Conservation (phyloP, 2,113 vertebrate genomes). For the Oplegnathus fasciatus region DNA sequence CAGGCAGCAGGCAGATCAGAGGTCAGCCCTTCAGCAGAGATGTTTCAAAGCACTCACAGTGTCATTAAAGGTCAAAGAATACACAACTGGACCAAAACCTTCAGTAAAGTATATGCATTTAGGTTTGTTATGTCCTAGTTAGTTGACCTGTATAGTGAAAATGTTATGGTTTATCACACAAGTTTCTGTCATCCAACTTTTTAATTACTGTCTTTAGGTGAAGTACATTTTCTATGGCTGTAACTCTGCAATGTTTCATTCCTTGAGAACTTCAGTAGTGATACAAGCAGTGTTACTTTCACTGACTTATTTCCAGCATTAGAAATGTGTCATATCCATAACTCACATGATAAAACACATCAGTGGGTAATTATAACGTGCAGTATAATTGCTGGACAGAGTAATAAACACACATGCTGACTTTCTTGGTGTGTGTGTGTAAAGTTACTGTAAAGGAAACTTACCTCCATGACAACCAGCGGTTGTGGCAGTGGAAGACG, state of each 20-base stretch:
- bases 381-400: not conserved
- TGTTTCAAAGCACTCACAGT: not conserved
- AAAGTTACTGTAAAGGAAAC: constrained; percentile 36
- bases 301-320: not conserved
- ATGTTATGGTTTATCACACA: not conserved
- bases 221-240: not conserved
- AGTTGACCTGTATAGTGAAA: not conserved
- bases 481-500: constrained; percentile 15
- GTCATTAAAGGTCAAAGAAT: not conserved
- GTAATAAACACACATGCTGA: not conserved
- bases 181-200: not conserved
- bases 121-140: not conserved
- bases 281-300: not conserved
- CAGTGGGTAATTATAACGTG: not conserved
- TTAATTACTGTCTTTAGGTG: not conserved
- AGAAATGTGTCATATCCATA: constrained; percentile 2
- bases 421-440: constrained; percentile 1
- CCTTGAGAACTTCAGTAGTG: not conserved
- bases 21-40: not conserved
- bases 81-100: not conserved
- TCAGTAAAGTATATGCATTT: not conserved
- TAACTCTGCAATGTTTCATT: not conserved
- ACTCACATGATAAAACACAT: constrained; percentile 6
- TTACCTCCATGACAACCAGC: constrained; percentile 2
- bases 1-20: not conserved